Conservation (phyloP, 2,113 vertebrate species). For the Lutjanus erythropterus region DNA sequence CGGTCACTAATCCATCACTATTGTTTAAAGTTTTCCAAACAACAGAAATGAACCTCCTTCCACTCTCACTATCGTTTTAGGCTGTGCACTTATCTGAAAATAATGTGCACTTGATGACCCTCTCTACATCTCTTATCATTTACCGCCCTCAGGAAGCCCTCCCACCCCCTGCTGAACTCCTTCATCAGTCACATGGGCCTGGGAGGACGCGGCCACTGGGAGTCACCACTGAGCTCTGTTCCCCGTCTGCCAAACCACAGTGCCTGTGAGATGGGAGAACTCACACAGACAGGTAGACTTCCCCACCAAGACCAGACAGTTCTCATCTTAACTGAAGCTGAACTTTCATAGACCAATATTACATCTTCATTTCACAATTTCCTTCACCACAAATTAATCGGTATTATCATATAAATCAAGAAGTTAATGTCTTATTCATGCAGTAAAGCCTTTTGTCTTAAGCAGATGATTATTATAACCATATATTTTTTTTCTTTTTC, state of each 20-base stretch:
- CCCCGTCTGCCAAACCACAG: slow-evolving; percentile 93
- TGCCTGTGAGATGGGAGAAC: slow-evolving; percentile 94
- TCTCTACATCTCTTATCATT: not conserved
- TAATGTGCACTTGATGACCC: not conserved
- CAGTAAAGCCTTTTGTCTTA: not conserved
- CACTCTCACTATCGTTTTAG: not conserved
- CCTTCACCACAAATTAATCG: no score
- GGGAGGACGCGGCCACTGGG: slow-evolving; percentile 88
- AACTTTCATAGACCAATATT: not conserved
- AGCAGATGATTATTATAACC: no score
- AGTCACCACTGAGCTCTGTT: slow-evolving; percentile 89
- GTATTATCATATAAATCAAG: no score
- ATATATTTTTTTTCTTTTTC: no score
- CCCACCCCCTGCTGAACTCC: slow-evolving; percentile 90
- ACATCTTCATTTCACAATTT: no score
- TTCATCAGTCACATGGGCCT: slow-evolving; percentile 93
- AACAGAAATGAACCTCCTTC: not conserved
- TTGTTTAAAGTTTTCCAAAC: no score
- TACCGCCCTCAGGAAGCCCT: slow-evolving; percentile 87
- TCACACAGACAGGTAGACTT: slow-evolving; percentile 94
- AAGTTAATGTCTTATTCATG: not conserved
- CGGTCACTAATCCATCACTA: no score
- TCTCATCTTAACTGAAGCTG: not conserved
- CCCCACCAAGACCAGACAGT: not conserved
- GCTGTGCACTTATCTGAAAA: not conserved